Conservation (phyloP, 2,113 vertebrate species). For the Lonchura striata region DNA sequence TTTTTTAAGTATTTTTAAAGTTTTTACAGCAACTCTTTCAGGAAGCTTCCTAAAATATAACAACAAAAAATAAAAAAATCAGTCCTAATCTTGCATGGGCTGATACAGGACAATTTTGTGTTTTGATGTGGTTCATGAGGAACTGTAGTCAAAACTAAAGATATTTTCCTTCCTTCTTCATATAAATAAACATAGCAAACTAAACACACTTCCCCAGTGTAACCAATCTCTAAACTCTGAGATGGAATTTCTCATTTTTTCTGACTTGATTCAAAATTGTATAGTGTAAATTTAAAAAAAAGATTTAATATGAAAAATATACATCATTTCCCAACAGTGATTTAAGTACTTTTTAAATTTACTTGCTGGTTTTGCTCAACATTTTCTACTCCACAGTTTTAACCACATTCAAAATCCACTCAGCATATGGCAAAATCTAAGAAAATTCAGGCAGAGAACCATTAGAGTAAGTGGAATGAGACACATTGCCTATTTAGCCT, state of each 20-base stretch:
- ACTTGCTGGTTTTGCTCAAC: background rate
- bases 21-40: background rate
- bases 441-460: background rate
- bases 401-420: background rate
- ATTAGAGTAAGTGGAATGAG: conserved; percentile 13
- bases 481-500: conserved; percentile 4
- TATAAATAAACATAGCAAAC: background rate
- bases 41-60: background rate
- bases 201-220: fast-evolving
- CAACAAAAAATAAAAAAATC: fast-evolving
- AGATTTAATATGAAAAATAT: background rate
- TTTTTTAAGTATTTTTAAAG: background rate
- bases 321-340: background rate
- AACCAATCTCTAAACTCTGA: background rate
- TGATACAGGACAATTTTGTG: background rate
- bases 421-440: background rate
- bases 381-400: background rate
- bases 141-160: background rate
- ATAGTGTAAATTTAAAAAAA: background rate
- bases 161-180: background rate
- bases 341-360: background rate
- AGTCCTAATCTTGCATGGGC: fast-evolving
- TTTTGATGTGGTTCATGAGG: background rate
- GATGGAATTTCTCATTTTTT: background rate
- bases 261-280: background rate